A percentile compares a stretch with the other conserved stretches of the same genome.
phyloP scores from a whole-genome alignment of 2,888 invertebrate genomes.

The Ryuthela nishihirai region DNA sequence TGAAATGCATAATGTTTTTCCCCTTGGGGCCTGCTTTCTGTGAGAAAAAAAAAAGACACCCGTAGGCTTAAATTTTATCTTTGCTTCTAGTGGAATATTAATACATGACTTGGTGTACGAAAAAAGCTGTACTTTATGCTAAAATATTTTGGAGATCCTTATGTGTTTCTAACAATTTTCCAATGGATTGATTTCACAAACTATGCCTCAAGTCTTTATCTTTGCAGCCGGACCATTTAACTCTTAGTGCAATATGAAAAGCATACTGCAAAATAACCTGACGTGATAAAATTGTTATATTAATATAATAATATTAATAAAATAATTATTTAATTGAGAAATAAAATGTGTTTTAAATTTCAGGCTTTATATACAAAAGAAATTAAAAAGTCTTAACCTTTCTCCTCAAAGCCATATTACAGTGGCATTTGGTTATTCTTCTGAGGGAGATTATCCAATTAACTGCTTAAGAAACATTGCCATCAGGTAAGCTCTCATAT shows the following conservation, averaged over 20 bases:
- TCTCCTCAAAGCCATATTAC: slow-evolving; percentile 38
- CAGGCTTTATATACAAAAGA: slow-evolving; percentile 42
- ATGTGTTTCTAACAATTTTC: no score
- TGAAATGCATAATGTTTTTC: no score
- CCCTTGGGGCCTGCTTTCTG: no score
- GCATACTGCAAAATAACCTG: neutral
- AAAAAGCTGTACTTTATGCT: no score
- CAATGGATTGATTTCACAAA: no score
- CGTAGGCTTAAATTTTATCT: no score
- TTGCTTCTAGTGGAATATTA: no score
- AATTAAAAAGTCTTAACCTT: slow-evolving; percentile 39
- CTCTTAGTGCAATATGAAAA: neutral
- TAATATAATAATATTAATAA: neutral
- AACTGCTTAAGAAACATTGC: slow-evolving; percentile 43
- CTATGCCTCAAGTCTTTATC: neutral
- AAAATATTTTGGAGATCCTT: no score
- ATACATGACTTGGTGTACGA: no score
- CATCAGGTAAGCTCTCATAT: slow-evolving; percentile 31
- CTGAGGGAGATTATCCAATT: slow-evolving; percentile 41
- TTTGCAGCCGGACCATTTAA: no score
- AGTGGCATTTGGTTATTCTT: slow-evolving; percentile 35
- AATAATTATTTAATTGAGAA: neutral
- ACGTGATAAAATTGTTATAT: neutral
- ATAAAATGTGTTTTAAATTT: neutral
- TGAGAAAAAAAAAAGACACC: no score